A percentile compares a stretch with the other conserved stretches of the same genome.
These are phyloP conservation scores for Nothoprocta pentlandii DNA, from an alignment of 2,113 vertebrate species.

Conservation along the genomic window DNA sequence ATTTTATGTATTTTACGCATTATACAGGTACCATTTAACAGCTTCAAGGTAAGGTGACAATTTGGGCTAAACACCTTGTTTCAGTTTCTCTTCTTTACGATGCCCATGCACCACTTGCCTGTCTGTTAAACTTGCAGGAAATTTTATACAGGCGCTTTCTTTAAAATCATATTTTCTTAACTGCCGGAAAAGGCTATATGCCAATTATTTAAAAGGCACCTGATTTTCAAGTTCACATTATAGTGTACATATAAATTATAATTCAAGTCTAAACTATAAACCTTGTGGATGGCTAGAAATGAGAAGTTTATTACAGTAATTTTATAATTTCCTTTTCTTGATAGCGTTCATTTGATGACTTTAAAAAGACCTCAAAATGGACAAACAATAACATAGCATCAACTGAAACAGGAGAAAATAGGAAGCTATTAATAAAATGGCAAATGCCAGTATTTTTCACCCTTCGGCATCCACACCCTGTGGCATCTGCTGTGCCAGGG, in stretches of 20 bases:
- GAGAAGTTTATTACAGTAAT: background rate
- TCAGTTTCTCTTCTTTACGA: background rate
- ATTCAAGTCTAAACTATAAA: background rate
- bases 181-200: background rate
- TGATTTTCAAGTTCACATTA: background rate
- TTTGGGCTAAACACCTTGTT: background rate
- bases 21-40: background rate
- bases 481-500: background rate
- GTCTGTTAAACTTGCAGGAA: background rate
- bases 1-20: background rate
- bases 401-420: background rate
- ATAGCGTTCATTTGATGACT: background rate
- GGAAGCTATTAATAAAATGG: background rate
- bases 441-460: background rate
- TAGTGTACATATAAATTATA: background rate
- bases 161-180: background rate
- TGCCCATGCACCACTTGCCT: background rate
- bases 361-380: background rate
- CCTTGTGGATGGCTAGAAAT: background rate
- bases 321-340: background rate
- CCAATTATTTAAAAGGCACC: background rate
- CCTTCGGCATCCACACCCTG: background rate
- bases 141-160: background rate
- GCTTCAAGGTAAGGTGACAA: background rate
- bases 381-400: background rate